Evolutionary conservation across 2,888 invertebrate genomes (phyloP).

Genomic region (Erebia epiphron): DNA sequence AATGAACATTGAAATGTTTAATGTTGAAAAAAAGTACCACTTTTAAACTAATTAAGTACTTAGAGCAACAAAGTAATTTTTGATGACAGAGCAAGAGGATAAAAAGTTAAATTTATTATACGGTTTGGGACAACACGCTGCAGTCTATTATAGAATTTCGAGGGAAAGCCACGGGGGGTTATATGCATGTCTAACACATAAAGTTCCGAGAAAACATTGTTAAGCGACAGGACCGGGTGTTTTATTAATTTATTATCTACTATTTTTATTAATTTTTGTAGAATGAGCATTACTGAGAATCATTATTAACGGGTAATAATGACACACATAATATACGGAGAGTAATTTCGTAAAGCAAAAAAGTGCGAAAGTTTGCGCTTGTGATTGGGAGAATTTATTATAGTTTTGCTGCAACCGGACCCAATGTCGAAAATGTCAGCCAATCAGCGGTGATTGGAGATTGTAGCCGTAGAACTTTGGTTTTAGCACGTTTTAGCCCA

Average conservation of each 20-base stretch:
- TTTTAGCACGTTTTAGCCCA: too few species aligned
- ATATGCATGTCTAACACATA: constrained; percentile 29
- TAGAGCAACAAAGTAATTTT: constrained; percentile 15
- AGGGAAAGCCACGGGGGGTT: constrained; percentile 38
- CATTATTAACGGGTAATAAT: not conserved
- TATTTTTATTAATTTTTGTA: constrained; percentile 17
- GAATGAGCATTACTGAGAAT: not conserved
- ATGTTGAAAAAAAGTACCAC: too few species aligned
- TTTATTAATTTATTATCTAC: constrained; percentile 26
- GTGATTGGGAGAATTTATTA: too few species aligned
- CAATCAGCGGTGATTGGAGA: too few species aligned
- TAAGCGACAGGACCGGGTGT: constrained; percentile 33
- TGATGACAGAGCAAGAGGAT: constrained; percentile 6
- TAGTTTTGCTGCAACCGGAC: too few species aligned
- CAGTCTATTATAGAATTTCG: constrained; percentile 39
- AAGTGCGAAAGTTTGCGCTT: too few species aligned
- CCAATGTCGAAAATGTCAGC: too few species aligned
- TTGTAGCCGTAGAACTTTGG: too few species aligned
- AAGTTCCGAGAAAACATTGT: constrained; percentile 37
- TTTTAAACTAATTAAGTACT: not conserved
- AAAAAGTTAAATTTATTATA: constrained; percentile 32
- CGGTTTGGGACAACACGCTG: constrained; percentile 32
- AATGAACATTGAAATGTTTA: not conserved
- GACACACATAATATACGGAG: too few species aligned
- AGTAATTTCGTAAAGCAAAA: too few species aligned